Evolutionary conservation across 2,888 invertebrate genomes (phyloP).

Genomic region (Dynastes grantii): DNA sequence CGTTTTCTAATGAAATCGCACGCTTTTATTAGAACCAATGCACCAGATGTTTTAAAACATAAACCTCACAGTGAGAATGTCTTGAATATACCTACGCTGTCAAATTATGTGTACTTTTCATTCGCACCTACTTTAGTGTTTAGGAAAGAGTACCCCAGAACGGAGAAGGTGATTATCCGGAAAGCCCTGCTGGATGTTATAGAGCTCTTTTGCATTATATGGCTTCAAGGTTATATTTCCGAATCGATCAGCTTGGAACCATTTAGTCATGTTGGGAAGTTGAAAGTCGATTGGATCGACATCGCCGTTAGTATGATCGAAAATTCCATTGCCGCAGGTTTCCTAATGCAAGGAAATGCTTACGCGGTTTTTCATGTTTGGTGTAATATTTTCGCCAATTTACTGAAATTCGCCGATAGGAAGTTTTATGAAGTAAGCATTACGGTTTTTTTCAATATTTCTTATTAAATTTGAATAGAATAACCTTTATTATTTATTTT

Average conservation of each 20-base stretch:
- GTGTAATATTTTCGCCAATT: slow-evolving; percentile 93
- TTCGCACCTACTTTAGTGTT: slow-evolving; percentile 92
- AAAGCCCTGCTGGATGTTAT: slow-evolving; percentile 79
- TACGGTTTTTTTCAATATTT: too few species aligned
- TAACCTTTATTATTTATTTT: too few species aligned
- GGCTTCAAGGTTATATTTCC: slow-evolving; percentile 87
- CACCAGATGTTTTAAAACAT: slow-evolving; percentile 74
- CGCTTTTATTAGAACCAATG: slow-evolving; percentile 84
- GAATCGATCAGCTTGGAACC: slow-evolving; percentile 83
- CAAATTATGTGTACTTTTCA: slow-evolving; percentile 86
- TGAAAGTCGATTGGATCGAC: slow-evolving; percentile 69
- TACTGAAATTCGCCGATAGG: slow-evolving; percentile 89
- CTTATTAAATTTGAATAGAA: too few species aligned
- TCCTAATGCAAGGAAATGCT: slow-evolving; percentile 74
- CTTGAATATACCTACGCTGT: slow-evolving; percentile 77
- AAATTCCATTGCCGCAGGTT: slow-evolving; percentile 82
- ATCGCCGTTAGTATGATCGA: slow-evolving; percentile 79
- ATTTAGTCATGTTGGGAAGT: slow-evolving; percentile 77
- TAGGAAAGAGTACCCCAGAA: slow-evolving; percentile 89
- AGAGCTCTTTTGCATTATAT: slow-evolving; percentile 86
- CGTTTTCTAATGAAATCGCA: slow-evolving; percentile 91
- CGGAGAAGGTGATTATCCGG: slow-evolving; percentile 82
- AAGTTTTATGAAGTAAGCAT: slow-evolving; percentile 80
- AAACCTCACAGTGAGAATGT: slow-evolving; percentile 68
- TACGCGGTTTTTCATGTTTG: slow-evolving; percentile 92